Base-by-base conservation (phyloP, 2,797 vertebrate species). In the Sardinella longiceps region DNA sequence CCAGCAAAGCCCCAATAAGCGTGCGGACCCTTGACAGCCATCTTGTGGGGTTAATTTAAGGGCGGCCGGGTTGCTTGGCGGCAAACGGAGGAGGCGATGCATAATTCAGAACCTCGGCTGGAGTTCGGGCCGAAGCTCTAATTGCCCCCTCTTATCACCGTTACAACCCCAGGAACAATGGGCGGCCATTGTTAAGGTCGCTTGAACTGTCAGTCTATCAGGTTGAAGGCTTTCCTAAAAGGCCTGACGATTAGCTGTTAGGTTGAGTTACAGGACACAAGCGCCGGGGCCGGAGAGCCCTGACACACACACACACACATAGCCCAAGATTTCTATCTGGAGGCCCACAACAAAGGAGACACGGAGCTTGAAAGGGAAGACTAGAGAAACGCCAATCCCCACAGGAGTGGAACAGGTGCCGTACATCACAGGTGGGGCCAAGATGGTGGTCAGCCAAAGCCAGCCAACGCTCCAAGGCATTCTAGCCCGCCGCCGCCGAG, bases 41-140 rank as follows among this genome's bases (percentile, higher is more conserved):
- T 91, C 91, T 91, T 89, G 83, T 85, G 90, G 90, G 92, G 88
- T 93, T 94, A 85, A 93, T 92, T 90, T 90, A 88, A 84, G 30
- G 83, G 80, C 58, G 86, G 63, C 90, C 87, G 85, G 88, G 90
- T 91, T 89, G 87, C 88, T 89, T 77, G 84, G 81, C 30, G 87
- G 51, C 86, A 89, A 90, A 88, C 82, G 85, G 86, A 90, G 85
- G 87, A 15, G 83, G 81, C 0, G 74, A 91, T 91, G 87, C 88
- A 90, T 94, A 94, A 95, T 94, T 94, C 93, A 95, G 92, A 92
- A 93, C 90, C 91, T 89, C 60, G 84, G 77, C 88, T 87, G 90
- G 89, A 91, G 89, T 84, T 86, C 51, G 88, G 89, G 90, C 51
- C 82, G 85, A 93, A 94, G 82, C 88, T 83, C 91, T 94, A 94